Base-by-base conservation (phyloP, 1,140 invertebrate genomes). In the Andricus grossulariae region DNA sequence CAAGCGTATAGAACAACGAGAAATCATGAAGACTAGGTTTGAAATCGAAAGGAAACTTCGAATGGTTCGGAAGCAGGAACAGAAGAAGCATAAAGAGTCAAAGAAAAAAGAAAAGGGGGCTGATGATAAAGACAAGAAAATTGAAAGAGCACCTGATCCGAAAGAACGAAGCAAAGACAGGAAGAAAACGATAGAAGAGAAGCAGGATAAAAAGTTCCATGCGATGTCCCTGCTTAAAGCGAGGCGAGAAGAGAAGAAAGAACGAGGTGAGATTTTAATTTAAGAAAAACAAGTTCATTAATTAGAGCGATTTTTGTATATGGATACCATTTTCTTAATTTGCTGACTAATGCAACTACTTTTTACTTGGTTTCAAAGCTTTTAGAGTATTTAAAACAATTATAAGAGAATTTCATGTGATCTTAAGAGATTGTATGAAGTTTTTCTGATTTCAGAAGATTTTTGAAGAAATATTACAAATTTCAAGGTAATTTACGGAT, bases 21-120 rank as follows among this genome's bases (percentile, higher is more conserved):
- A 99, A 92, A 94, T 97, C 0, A 95, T 99, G 93, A 97, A 97
- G 88, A 98, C 96, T 7, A 96, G 98, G 87, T 99, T 98, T 94
- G 98, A 99, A 90, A 99, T 99, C 75, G 97, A 99, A 86, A 96
- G 98, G 78, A 99, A 99, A 88, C 89, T 99, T 11, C 93, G 96
- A 66, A 92, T 97, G 82, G 97, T 96, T 0, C 96, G 96, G 74
- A 97, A 97, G 78, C 94, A 95, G 52, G 96, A 97, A 89, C 91
- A 95, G 80, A 94, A 94, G 72, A 95, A 94, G 81, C 91, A 92
- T 75, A 93, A 93, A 85, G 93, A 93, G 80, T 92, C 88, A 6
- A 93, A 93, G 75, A 93, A 94, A 60, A 94, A 94, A 83, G 92
- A 93, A 73, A 94, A 94, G 81, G 87, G 91, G 80, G 51, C 85